phyloP scores from a whole-genome alignment of 2,113 vertebrate genomes.

The Albula goreensis region DNA sequence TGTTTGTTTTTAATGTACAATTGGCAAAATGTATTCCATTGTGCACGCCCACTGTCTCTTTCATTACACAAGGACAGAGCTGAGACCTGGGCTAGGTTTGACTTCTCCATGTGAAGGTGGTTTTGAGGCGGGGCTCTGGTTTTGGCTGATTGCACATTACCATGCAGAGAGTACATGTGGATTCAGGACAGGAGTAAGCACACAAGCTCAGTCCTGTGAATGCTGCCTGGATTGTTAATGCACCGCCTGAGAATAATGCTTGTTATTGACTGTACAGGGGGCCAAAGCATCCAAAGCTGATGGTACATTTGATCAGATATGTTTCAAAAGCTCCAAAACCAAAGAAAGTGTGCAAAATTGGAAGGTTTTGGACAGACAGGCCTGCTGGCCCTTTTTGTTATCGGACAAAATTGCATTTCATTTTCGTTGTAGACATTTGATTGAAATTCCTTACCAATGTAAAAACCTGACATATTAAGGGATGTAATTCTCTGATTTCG shows the following conservation, averaged over 20 bases:
- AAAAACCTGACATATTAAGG: no score
- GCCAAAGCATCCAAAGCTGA: background rate
- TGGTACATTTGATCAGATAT: background rate
- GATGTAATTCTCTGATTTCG: no score
- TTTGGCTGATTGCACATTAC: slow-evolving; percentile 7
- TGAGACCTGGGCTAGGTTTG: background rate
- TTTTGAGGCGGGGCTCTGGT: background rate
- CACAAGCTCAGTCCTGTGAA: background rate
- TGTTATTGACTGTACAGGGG: background rate
- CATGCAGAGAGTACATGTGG: slow-evolving; percentile 4
- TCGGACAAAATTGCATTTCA: background rate
- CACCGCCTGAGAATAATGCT: background rate
- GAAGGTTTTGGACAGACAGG: background rate
- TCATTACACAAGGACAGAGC: background rate
- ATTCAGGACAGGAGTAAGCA: background rate
- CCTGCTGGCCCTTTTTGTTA: background rate
- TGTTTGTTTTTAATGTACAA: background rate
- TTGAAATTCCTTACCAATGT: background rate
- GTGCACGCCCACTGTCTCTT: background rate
- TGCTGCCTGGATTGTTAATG: slow-evolving; percentile 21
- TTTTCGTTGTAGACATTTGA: background rate
- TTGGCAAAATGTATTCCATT: background rate
- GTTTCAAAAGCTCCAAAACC: background rate
- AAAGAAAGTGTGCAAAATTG: background rate
- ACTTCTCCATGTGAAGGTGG: background rate